phyloP scores from a whole-genome alignment of 2,113 vertebrate genomes.

The Alces alces region DNA sequence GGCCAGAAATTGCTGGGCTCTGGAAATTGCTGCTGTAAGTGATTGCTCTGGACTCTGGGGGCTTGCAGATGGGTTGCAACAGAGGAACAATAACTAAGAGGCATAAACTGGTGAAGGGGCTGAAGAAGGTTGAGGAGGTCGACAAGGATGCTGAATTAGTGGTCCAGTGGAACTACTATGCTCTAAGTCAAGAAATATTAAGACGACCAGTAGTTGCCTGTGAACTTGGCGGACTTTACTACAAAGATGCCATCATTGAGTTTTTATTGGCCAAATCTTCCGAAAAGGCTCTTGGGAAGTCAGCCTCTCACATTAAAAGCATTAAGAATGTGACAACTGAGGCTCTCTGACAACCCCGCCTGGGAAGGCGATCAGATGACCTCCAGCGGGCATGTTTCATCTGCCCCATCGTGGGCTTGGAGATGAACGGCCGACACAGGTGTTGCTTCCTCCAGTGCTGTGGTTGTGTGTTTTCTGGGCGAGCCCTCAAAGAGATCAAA shows the following conservation, averaged over 20 bases:
- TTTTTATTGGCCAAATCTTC: slow-evolving; percentile 94
- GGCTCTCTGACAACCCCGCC: slow-evolving; percentile 92
- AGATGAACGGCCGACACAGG: slow-evolving; percentile 97
- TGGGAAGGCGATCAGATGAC: slow-evolving; percentile 94
- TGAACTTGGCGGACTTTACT: slow-evolving; percentile 88
- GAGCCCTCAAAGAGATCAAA: slow-evolving; percentile 93
- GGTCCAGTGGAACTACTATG: not conserved
- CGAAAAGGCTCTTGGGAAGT: slow-evolving; percentile 89
- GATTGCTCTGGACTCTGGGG: rapidly evolving
- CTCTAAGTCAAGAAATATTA: not conserved
- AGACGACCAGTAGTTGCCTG: not conserved
- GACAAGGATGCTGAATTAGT: not conserved
- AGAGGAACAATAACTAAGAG: slow-evolving; percentile 97
- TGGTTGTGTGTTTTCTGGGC: slow-evolving; percentile 96
- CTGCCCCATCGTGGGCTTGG: slow-evolving; percentile 94
- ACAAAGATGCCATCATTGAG: slow-evolving; percentile 95
- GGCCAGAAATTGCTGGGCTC: not conserved
- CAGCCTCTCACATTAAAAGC: slow-evolving; percentile 89
- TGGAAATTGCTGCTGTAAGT: not conserved
- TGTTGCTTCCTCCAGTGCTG: slow-evolving; percentile 92
- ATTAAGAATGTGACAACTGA: slow-evolving; percentile 93
- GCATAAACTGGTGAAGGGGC: slow-evolving; percentile 96
- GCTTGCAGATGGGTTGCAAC: slow-evolving; percentile 89
- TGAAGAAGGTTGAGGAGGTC: slow-evolving; percentile 95
- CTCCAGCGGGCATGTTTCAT: slow-evolving; percentile 90